Conservation (phyloP, 2,888 invertebrate genomes). For the Fragum fragum region DNA sequence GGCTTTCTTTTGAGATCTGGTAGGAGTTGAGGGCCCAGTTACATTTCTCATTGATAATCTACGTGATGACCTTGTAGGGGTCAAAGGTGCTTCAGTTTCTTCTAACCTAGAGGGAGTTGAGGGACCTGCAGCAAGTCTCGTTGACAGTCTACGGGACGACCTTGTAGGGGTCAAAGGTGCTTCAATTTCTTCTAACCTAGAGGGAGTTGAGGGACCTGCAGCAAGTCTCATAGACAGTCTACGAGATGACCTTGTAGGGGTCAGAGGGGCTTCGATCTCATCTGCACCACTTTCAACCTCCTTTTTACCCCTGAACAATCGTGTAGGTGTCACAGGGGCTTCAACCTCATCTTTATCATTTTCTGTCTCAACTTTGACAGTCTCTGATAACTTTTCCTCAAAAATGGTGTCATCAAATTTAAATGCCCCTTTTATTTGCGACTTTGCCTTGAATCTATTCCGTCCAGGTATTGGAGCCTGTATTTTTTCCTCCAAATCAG, state of each 20-base stretch:
- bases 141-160: conserved; percentile 30
- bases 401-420: background rate
- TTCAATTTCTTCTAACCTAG: conserved; percentile 16
- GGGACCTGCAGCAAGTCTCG: background rate
- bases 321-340: conserved; percentile 48
- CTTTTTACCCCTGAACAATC: conserved; percentile 44
- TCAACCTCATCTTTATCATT: conserved; percentile 12
- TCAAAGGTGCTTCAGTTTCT: conserved; percentile 14
- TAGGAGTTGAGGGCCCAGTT: background rate
- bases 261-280: conserved; percentile 29
- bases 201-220: conserved; percentile 20
- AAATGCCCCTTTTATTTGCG: background rate
- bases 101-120: conserved; percentile 30
- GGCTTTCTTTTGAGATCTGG: background rate
- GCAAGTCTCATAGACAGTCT: conserved; percentile 7
- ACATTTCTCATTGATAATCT: background rate
- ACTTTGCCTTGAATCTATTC: background rate
- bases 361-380: conserved; percentile 11
- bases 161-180: conserved; percentile 48
- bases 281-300: conserved; percentile 16
- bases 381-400: background rate
- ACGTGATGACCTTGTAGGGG: conserved; percentile 39
- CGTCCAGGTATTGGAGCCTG: background rate
- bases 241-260: conserved; percentile 55
- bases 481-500: conserved; percentile 26